These are phyloP conservation scores for Camelus bactrianus DNA, from an alignment of 2,113 vertebrate species.

Conservation along the genomic window DNA sequence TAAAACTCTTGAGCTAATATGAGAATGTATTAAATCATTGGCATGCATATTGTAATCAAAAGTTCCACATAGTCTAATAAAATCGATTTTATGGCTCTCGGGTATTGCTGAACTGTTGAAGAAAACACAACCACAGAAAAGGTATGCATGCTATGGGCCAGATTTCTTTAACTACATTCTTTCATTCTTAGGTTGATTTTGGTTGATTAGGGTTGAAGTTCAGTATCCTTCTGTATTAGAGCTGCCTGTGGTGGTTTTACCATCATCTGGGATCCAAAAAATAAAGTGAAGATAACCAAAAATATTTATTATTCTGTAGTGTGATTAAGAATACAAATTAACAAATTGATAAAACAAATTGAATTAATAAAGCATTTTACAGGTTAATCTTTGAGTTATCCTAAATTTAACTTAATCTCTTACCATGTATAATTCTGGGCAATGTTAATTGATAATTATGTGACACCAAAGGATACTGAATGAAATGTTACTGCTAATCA, in stretches of 20 bases:
- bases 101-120: background rate
- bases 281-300: conserved; percentile 14
- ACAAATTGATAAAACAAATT: background rate
- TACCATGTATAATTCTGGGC: background rate
- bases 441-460: conserved; percentile 25
- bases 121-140: background rate
- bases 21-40: background rate
- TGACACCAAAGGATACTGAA: background rate
- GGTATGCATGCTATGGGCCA: background rate
- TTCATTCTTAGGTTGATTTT: background rate
- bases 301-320: background rate
- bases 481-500: conserved; percentile 36
- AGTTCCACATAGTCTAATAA: background rate
- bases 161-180: background rate
- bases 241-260: background rate
- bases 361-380: conserved; percentile 28
- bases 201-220: conserved; percentile 4
- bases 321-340: background rate
- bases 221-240: background rate
- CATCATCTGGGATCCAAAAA: background rate
- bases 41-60: background rate
- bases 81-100: background rate
- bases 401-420: background rate
- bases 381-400: background rate
- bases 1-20: background rate